Base-by-base conservation (phyloP, 2,888 invertebrate genomes). In the Lepidonotus clava region DNA sequence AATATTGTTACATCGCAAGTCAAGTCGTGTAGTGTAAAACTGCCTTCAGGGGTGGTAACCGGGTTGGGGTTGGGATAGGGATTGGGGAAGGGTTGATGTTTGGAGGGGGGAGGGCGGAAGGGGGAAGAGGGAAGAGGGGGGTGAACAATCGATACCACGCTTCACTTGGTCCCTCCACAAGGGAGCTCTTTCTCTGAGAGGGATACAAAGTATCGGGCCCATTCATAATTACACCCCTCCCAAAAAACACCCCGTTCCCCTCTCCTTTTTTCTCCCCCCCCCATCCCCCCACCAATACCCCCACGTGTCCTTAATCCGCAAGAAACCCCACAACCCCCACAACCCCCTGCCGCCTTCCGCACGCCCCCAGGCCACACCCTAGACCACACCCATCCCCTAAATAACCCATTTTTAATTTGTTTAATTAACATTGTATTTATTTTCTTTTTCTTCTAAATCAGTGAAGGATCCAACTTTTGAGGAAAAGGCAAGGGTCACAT, bases 91-190 rank as follows among this genome's bases (percentile, higher is more conserved):
- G 14, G 61, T n/a, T n/a, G n/a, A n/a, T 61, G 24, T 24, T 11
- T 28, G 61, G 61, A 32, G 61, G 1, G 24, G 61, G 61, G 6
- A 5, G 28, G 61, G 28, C 61, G 61, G 18, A 46, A 46, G 46
- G 8, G 46, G 46, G 46, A 6, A 46, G 8, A 46, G 6, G 46
- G 18, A 46, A 18, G 46, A 46, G 18, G 46, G 46, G 61, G 11
- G 61, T 61, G 61, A 61, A 61, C 61, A 61, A 61, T 61, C 61
- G 14, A 28, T 61, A 32, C 24, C 61, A 61, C 61, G 61, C 61
- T n/a, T 24, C 28, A 61, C 28, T 28, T 61, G 28, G 61, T 28
- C 28, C 61, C 21, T 18, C 61, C 61, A 11, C 11, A 24, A 11
- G 24, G 61, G 61, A 32, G 61, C 46, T n/a, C 28, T 61, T 61